These are phyloP conservation scores for Invenusta paracnida DNA, from an alignment of 2,888 invertebrate genomes.

Conservation along the genomic window DNA sequence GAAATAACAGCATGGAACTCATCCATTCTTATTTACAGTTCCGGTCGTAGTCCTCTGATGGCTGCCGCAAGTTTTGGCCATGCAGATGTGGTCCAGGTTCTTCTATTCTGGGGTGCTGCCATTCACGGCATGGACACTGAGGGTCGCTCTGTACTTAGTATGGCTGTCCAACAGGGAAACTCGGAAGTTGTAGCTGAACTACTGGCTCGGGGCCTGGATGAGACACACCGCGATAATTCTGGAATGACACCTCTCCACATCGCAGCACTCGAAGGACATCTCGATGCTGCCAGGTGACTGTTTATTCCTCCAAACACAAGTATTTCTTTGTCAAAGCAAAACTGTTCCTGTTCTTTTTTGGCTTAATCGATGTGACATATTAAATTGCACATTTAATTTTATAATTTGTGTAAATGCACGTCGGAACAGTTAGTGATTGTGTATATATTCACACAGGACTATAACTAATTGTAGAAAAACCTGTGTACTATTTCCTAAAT, in stretches of 20 bases:
- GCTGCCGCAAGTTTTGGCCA: constrained; percentile 79
- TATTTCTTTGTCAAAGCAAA: too few species aligned
- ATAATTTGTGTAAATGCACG: too few species aligned
- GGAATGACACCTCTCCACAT: constrained; percentile 92
- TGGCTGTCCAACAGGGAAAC: constrained; percentile 52
- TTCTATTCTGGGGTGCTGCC: constrained; percentile 86
- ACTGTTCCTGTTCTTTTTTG: too few species aligned
- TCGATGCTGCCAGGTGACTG: constrained; percentile 60
- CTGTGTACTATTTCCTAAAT: too few species aligned
- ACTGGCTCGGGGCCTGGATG: constrained; percentile 64
- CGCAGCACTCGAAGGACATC: constrained; percentile 82
- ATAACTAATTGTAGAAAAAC: too few species aligned
- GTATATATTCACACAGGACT: too few species aligned
- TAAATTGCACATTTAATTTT: too few species aligned
- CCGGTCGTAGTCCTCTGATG: constrained; percentile 44
- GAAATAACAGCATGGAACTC: not conserved
- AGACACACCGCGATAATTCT: constrained; percentile 73
- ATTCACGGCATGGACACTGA: constrained; percentile 85
- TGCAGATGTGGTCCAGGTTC: constrained; percentile 72
- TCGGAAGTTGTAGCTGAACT: constrained; percentile 81
- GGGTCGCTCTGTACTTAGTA: constrained; percentile 70
- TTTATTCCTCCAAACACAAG: too few species aligned
- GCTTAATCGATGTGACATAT: too few species aligned
- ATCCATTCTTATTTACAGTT: not conserved
- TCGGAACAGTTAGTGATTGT: too few species aligned